Base-by-base conservation (phyloP, 30 jellyfish, hydroid and myxozoan genomes). In the Mastigias papua region DNA sequence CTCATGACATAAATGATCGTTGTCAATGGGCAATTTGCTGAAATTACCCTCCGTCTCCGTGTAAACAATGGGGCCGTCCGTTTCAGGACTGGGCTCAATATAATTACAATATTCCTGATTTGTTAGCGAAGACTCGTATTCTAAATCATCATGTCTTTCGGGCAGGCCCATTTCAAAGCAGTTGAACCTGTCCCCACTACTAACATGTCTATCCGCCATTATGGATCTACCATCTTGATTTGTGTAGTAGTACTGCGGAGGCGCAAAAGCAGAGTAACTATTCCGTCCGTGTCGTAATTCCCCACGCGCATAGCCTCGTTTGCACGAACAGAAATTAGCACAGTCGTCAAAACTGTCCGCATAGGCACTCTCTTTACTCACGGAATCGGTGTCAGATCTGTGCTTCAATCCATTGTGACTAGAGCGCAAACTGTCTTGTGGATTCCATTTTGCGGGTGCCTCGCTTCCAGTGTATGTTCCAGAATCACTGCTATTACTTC, bases 401-500 rank as follows among this genome's bases (percentile, higher is more conserved):
- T 49, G 23, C 51, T 48, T 62, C 2, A 16, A n/a, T 3, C 21
- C 16, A 9, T 69, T 72, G 69, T 34, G 37, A 32, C 34, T 19
- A 21, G 83, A 37, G 69, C 34, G 67, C 8, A 33, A 7, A 27
- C 19, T 20, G 37, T 11, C 42, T 25, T 63, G 74, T 13, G 21
- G 61, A 32, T 48, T 30, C 73, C 89, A 78, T 33, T 33, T 78
- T 26, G 28, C 22, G 31, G 78, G 64, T 1, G 67, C 54, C 80
- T 83, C 92, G 35, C 71, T 51, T 16, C 92, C 92, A 6, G 92
- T 83, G 61, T 42, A 83, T 9, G 92, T 83, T 23, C 92, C 92
- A 0, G 92, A 83, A 23, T 83, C 92, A 42, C 92, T 83, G 30
- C 92, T 73, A n/a, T 83, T 23, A 11, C 66, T 32, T 54, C 90